phyloP scores from a whole-genome alignment of 2,797 vertebrate species.

The Threskiornis aethiopicus region DNA sequence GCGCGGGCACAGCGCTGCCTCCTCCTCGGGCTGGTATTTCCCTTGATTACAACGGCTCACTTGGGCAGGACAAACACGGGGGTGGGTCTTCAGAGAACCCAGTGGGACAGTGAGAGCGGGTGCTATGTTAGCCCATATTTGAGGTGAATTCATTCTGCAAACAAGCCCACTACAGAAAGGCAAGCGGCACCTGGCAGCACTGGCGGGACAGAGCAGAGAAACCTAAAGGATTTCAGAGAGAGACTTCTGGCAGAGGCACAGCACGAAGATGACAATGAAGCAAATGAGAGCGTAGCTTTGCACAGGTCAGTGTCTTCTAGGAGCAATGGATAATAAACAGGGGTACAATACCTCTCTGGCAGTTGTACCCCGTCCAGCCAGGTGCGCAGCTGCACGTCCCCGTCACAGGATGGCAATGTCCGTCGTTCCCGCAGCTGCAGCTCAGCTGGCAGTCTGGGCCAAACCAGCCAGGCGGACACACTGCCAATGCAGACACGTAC shows the following conservation, averaged over 20 bases:
- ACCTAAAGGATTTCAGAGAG: not conserved
- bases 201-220: rapidly evolving
- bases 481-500: constrained; percentile 50
- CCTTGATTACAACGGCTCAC: rapidly evolving
- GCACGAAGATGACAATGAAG: rapidly evolving
- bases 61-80: rapidly evolving
- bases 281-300: rapidly evolving
- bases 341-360: constrained; percentile 81
- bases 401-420: constrained; percentile 81
- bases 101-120: rapidly evolving
- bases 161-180: not conserved
- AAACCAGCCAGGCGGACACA: constrained; percentile 84
- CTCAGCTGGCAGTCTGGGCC: constrained; percentile 84
- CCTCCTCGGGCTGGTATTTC: not conserved
- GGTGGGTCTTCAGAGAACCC: not conserved
- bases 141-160: not conserved
- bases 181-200: not conserved
- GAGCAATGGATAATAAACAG: rapidly evolving
- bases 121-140: rapidly evolving
- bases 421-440: constrained; percentile 88
- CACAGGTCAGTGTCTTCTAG: rapidly evolving
- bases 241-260: not conserved
- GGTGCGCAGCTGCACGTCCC: constrained; percentile 87
- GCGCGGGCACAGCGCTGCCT: rapidly evolving
- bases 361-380: constrained; percentile 87